Percentiles rank a stretch among this genome's conserved stretches.
These are phyloP conservation scores for Bungarus multicinctus DNA, from an alignment of 2,113 vertebrate genomes.

Conservation along the genomic window DNA sequence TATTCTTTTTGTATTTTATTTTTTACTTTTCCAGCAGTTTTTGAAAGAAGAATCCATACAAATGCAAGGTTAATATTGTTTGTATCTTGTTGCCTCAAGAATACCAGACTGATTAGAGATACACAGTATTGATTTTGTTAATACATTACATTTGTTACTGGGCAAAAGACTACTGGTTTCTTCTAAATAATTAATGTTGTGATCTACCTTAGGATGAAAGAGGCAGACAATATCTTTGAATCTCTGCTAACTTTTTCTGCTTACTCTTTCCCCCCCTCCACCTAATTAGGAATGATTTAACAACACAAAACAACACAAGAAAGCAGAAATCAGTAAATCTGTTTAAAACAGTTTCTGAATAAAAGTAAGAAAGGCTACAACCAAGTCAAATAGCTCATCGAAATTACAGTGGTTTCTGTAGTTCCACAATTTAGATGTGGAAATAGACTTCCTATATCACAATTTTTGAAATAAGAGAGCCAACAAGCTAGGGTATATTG, in stretches of 20 bases:
- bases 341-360: conserved; percentile 25
- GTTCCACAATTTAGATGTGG: background rate
- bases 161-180: conserved; percentile 36
- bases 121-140: conserved; percentile 54
- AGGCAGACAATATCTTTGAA: conserved; percentile 18
- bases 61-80: conserved; percentile 18
- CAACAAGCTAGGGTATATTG: background rate
- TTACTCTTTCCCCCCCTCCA: background rate
- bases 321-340: conserved; percentile 1
- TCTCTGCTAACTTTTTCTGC: background rate
- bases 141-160: conserved; percentile 54
- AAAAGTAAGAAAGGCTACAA: conserved; percentile 41
- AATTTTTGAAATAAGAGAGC: background rate
- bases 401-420: background rate
- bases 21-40: background rate
- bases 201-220: background rate
- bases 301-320: conserved; percentile 24
- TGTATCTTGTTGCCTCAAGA: conserved; percentile 29
- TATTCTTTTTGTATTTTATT: background rate
- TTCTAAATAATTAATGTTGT: conserved; percentile 47
- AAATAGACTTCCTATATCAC: background rate
- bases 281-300: background rate
- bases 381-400: background rate
- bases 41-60: conserved; percentile 3
- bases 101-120: conserved; percentile 36